Conservation (phyloP, 2,888 invertebrate species). For the Adineta ricciae region DNA sequence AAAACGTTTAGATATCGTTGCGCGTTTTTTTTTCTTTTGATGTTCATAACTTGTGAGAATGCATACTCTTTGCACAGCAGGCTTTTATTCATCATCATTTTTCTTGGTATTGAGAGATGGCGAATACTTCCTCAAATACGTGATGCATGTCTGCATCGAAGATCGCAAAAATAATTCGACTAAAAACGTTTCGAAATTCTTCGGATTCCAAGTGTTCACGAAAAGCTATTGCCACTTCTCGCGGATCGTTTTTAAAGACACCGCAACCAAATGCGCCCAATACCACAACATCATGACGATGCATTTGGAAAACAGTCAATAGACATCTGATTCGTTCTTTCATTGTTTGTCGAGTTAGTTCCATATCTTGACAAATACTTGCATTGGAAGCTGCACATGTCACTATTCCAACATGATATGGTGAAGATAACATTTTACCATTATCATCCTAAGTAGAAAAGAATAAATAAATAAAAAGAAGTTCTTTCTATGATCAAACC, state of each 20-base stretch:
- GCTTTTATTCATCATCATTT: no score
- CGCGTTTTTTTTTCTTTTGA: no score
- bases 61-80: no score
- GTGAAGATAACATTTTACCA: not conserved
- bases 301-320: not conserved
- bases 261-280: not conserved
- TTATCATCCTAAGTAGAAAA: not conserved
- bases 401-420: not conserved
- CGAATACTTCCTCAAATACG: not conserved
- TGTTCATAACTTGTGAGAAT: no score
- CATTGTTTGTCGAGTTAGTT: not conserved
- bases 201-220: not conserved
- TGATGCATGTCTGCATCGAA: not conserved
- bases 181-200: not conserved
- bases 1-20: no score
- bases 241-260: not conserved
- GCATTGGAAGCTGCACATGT: not conserved
- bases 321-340: not conserved
- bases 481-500: not conserved
- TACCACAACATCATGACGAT: not conserved
- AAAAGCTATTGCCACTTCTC: not conserved
- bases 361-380: not conserved
- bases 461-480: not conserved
- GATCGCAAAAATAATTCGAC: not conserved
- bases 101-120: no score